A percentile compares a stretch with the other conserved stretches of the same genome.
Evolutionary conservation across 1,140 invertebrate species (phyloP).

Genomic region (Brachionus koreanus): DNA sequence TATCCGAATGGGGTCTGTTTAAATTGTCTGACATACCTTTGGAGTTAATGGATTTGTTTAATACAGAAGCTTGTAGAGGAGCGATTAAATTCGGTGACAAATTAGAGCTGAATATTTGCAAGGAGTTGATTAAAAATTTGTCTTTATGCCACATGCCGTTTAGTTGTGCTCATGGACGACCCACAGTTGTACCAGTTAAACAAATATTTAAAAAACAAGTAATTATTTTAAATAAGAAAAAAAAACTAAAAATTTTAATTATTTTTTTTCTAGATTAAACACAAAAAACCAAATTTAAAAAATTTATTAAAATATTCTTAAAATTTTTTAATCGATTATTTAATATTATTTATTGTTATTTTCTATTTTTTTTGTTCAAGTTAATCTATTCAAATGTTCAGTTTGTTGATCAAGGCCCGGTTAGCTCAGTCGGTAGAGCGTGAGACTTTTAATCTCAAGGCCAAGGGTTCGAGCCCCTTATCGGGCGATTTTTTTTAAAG

Average conservation of each 20-base stretch:
- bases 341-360: no score
- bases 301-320: neutral
- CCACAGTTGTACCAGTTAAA: slow-evolving; percentile 16
- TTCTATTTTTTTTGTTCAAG: no score
- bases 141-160: slow-evolving; percentile 14
- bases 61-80: slow-evolving; percentile 28
- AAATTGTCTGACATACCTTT: neutral
- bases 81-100: slow-evolving; percentile 42
- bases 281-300: neutral
- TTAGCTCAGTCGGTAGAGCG: neutral
- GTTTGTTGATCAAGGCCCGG: neutral
- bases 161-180: slow-evolving; percentile 40
- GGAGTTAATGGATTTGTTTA: slow-evolving; percentile 22
- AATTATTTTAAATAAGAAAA: neutral
- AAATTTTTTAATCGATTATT: neutral
- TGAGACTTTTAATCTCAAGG: neutral
- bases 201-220: slow-evolving; percentile 2
- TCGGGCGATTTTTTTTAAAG: neutral
- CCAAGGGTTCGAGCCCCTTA: neutral
- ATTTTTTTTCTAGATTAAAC: neutral
- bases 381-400: no score
- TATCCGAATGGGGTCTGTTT: neutral
- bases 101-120: neutral
- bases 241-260: neutral
- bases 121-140: neutral